phyloP scores from a whole-genome alignment of 2,797 vertebrate genomes.

The Parotocinclus haroldoi region DNA sequence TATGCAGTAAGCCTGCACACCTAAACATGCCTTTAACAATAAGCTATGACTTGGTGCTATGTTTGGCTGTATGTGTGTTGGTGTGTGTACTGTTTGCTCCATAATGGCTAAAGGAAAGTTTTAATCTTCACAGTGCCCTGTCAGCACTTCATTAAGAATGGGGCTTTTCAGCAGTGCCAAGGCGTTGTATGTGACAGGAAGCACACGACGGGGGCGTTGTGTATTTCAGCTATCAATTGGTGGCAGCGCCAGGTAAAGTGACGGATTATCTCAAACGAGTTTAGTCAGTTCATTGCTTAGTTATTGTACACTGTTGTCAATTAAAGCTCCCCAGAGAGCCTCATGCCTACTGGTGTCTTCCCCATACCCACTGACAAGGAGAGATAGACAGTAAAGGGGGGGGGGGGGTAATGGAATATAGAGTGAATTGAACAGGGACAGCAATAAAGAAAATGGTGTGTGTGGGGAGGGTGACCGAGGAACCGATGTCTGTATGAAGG shows the following conservation, averaged over 20 bases:
- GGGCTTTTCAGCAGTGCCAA: constrained; percentile 40
- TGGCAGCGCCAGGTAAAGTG: constrained; percentile 55
- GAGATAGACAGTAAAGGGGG: constrained; percentile 18
- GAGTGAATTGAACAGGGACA: no score
- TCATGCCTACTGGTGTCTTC: constrained; percentile 20
- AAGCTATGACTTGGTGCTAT: constrained; percentile 41
- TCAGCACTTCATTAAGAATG: constrained; percentile 58
- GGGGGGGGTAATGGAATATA: no score
- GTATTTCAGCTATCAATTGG: constrained; percentile 66
- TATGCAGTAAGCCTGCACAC: constrained; percentile 46
- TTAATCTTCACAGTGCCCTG: constrained; percentile 59
- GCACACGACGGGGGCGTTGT: constrained; percentile 53
- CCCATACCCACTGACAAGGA: constrained; percentile 23
- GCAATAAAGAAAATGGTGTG: no score
- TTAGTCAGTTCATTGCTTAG: constrained; percentile 70
- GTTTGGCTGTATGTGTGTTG: constrained; percentile 26
- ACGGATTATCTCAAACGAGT: constrained; percentile 75
- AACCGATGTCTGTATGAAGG: no score
- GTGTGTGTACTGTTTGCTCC: constrained; percentile 23
- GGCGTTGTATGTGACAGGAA: constrained; percentile 55
- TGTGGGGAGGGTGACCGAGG: no score
- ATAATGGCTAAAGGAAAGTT: constrained; percentile 51
- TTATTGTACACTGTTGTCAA: constrained; percentile 74
- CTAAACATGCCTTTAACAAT: constrained; percentile 37
- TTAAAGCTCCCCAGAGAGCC: constrained; percentile 63